Conservation (phyloP, 2,113 vertebrate species). For the Spheniscus mendiculus region DNA sequence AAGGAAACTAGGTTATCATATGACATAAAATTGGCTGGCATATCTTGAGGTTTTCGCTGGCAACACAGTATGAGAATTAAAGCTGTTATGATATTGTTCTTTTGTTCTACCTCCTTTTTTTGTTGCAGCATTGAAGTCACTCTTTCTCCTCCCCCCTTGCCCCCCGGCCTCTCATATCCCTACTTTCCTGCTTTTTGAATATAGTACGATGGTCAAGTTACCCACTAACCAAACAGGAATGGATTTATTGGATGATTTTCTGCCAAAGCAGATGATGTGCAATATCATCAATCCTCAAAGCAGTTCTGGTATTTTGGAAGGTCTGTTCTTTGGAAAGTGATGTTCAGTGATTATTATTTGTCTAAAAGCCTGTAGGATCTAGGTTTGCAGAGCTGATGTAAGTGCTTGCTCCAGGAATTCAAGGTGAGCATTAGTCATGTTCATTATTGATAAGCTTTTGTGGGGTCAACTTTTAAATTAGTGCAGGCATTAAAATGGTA, state of each 20-base stretch:
- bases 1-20: not conserved
- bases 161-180: not conserved
- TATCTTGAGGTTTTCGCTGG: not conserved
- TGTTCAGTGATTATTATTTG: not conserved
- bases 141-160: too few species aligned
- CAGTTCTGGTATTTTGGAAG: not conserved
- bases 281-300: not conserved
- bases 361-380: not conserved
- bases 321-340: not conserved
- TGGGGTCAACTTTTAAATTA: not conserved
- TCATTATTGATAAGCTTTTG: not conserved
- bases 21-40: too few species aligned
- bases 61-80: not conserved
- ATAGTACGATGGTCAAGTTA: not conserved
- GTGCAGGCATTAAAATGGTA: not conserved
- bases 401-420: not conserved
- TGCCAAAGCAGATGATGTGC: not conserved
- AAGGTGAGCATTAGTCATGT: not conserved
- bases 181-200: not conserved
- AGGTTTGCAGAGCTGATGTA: not conserved
- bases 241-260: not conserved
- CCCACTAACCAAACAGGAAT: too few species aligned
- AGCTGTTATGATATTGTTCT: accelerated
- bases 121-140: not conserved
- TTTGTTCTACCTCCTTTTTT: not conserved